A percentile compares a stretch with the other conserved stretches of the same genome.
Conservation (phyloP, 2,888 invertebrate genomes). For the Habroteleia sp. region DNA sequence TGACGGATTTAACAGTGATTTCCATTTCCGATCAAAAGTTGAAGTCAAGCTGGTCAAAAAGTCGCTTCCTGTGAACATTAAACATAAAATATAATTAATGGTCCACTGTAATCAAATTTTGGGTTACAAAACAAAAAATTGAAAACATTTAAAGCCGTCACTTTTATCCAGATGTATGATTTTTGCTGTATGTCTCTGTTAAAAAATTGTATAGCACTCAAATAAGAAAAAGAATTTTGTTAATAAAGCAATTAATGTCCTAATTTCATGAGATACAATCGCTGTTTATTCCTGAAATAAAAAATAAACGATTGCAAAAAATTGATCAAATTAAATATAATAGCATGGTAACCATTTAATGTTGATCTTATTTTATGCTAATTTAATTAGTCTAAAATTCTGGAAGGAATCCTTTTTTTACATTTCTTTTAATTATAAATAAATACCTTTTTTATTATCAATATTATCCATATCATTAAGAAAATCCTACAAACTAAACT, state of each 20-base stretch:
- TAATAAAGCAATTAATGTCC: conserved; percentile 37
- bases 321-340: conserved; percentile 20
- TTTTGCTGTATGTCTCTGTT: conserved; percentile 17
- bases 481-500: no score
- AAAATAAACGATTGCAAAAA: conserved; percentile 22
- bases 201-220: conserved; percentile 12
- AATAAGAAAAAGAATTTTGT: conserved; percentile 19
- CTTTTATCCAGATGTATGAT: conserved; percentile 28
- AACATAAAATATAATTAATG: background rate
- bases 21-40: conserved; percentile 91
- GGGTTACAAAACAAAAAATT: conserved; percentile 9
- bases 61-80: conserved; percentile 86
- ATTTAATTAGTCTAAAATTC: background rate
- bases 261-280: conserved; percentile 13
- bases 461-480: no score
- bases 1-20: conserved; percentile 86
- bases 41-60: conserved; percentile 91
- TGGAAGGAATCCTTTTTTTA: no score
- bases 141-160: conserved; percentile 70
- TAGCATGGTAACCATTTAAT: conserved; percentile 19
- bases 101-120: conserved; percentile 31
- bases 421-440: no score
- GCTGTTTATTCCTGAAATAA: conserved; percentile 34
- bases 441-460: no score
- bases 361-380: no score